Evolutionary conservation across 2,113 vertebrate genomes (phyloP), one percentile per base, ranked within the genome.

Genomic region (Tachycineta bicolor): DNA sequence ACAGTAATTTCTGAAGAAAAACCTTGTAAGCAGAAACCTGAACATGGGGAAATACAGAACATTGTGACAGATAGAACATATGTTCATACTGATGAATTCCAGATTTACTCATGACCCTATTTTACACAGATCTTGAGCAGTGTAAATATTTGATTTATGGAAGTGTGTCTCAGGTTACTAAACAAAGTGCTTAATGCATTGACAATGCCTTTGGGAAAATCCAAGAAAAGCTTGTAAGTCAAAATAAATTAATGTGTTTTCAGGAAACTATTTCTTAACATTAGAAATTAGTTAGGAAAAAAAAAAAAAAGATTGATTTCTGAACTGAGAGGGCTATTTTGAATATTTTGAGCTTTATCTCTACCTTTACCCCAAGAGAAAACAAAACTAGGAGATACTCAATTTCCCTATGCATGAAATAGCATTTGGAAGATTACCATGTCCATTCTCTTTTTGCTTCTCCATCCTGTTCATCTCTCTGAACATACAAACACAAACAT

Each of bases 191-290:
- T 47, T 93, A 49, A 78, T 79, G 44, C 92, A 92, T 87, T 91
- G 86, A 83, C 64, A 93, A 84, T 77, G 44, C 5, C 34, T 95
- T 96, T 37, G 37, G 20, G 6, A 11, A 41, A 94, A 94, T 73
- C 15, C 74, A 37, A 49, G 41, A 79, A 37, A 28, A 80, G 68
- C 14, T 23, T 58, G 33, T 46, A 69, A 94, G 60, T 75, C 76
- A 95, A 96, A 97, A 92, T 91, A 76, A 93, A 97, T 83, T 70
- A 70, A 83, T 20, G 68, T 5, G 24, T 93, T 96, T 96, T 96
- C 55, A 80, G 33, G 26, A 82, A 41, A 93, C 77, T 34, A 29
- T 5, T 76, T 59, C 41, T 82, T 94, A 82, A 76, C 5, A 17
- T 67, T 52, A 86, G 21, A 71, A 93, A 65, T 39, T 11, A 68